phyloP scores from a whole-genome alignment of 1,140 invertebrate genomes.

The Habropoda laboriosa region DNA sequence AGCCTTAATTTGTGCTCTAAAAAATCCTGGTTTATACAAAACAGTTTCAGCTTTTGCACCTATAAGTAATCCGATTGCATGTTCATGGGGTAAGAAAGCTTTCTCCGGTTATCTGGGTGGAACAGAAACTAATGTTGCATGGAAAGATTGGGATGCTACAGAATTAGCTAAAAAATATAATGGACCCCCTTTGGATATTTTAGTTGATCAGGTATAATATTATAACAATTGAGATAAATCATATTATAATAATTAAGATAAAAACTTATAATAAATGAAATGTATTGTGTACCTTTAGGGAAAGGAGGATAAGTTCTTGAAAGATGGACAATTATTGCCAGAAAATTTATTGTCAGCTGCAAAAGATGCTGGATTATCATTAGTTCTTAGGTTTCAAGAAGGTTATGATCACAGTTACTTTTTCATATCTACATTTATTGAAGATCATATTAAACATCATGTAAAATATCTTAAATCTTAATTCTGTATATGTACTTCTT shows the following conservation, averaged over 20 bases:
- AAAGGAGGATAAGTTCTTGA: conserved; percentile 91
- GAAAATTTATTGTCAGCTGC: conserved; percentile 91
- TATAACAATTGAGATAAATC: too few relatives aligned
- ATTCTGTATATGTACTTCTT: conserved; percentile 28
- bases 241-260: not conserved
- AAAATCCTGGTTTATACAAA: conserved; percentile 94
- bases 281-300: conserved; percentile 84
- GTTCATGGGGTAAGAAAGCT: conserved; percentile 94
- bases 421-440: conserved; percentile 96
- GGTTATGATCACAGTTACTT: conserved; percentile 98
- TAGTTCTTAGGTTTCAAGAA: conserved; percentile 90
- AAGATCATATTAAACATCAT: conserved; percentile 96
- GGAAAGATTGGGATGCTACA: conserved; percentile 95
- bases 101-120: conserved; percentile 94
- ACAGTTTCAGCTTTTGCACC: conserved; percentile 98
- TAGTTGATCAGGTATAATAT: conserved; percentile 92
- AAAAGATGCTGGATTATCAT: conserved; percentile 86
- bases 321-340: conserved; percentile 90
- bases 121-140: conserved; percentile 83
- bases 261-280: conserved; percentile 15
- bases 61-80: conserved; percentile 93
- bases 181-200: conserved; percentile 91
- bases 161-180: conserved; percentile 91
- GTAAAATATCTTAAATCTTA: conserved; percentile 85
- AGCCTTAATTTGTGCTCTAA: conserved; percentile 94